These are phyloP conservation scores for Theretra japonica DNA, from an alignment of 2,888 invertebrate species.

Conservation along the genomic window DNA sequence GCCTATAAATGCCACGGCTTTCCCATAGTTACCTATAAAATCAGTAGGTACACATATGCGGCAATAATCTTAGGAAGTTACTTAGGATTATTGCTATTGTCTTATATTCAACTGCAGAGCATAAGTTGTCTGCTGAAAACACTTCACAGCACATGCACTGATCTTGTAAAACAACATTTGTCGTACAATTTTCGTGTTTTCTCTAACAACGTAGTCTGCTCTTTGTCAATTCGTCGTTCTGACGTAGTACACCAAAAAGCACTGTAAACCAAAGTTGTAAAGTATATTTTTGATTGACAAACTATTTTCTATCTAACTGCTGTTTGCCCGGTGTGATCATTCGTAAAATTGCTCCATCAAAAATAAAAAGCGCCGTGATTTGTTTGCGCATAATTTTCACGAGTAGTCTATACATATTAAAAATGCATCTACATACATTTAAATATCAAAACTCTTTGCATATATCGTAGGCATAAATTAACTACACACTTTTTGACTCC, in stretches of 20 bases:
- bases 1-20: too few species aligned
- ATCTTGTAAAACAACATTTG: slow-evolving; percentile 1
- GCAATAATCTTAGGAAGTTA: too few species aligned
- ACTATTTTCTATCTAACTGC: neutral
- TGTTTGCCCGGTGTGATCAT: slow-evolving; percentile 13
- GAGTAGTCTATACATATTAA: neutral
- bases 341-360: slow-evolving; percentile 24
- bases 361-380: slow-evolving; percentile 17
- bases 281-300: neutral
- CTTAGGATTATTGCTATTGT: neutral
- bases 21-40: too few species aligned
- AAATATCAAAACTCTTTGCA: neutral
- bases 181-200: slow-evolving; percentile 15
- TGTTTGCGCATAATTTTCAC: slow-evolving; percentile 8
- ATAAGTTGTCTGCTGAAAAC: neutral
- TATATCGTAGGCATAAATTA: too few species aligned
- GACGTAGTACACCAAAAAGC: neutral
- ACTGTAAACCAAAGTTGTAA: neutral
- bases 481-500: neutral
- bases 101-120: neutral
- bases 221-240: neutral
- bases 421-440: neutral
- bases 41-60: too few species aligned
- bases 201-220: slow-evolving; percentile 1
- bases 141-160: neutral